Percentiles rank a stretch among this genome's conserved stretches.
Evolutionary conservation across 2,113 vertebrate genomes (phyloP).

Genomic region (Tachuris rubrigastra): DNA sequence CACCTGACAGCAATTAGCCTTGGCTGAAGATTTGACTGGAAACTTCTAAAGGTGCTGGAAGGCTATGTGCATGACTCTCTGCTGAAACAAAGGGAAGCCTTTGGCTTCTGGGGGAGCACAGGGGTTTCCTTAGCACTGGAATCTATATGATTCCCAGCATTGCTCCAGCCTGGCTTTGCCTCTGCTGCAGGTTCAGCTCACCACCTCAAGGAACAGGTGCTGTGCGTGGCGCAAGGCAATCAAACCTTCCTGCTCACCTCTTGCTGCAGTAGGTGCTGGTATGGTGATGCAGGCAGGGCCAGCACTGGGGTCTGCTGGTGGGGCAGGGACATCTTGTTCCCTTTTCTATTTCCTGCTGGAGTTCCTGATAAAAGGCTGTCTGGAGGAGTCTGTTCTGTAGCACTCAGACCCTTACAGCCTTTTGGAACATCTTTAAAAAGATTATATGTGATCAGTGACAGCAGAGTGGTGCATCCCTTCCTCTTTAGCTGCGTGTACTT

Average conservation of each 20-base stretch:
- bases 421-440: neutral
- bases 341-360: neutral
- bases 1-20: constrained; percentile 58
- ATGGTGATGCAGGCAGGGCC: neutral
- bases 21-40: constrained; percentile 3
- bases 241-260: neutral
- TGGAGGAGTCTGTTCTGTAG: neutral
- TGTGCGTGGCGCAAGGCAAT: neutral
- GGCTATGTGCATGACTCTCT: rapidly evolving
- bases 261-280: neutral
- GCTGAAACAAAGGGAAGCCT: neutral
- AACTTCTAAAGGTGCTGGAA: constrained; percentile 41
- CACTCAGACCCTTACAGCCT: neutral
- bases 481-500: neutral
- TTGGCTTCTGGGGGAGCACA: neutral
- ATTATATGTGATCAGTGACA: neutral
- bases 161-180: neutral
- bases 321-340: neutral
- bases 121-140: neutral
- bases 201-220: neutral
- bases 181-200: rapidly evolving
- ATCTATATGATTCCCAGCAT: neutral
- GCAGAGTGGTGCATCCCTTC: neutral
- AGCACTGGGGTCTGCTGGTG: neutral
- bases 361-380: neutral